Conservation (phyloP, 2,797 vertebrate genomes). For the Kryptopterus vitreolus region DNA sequence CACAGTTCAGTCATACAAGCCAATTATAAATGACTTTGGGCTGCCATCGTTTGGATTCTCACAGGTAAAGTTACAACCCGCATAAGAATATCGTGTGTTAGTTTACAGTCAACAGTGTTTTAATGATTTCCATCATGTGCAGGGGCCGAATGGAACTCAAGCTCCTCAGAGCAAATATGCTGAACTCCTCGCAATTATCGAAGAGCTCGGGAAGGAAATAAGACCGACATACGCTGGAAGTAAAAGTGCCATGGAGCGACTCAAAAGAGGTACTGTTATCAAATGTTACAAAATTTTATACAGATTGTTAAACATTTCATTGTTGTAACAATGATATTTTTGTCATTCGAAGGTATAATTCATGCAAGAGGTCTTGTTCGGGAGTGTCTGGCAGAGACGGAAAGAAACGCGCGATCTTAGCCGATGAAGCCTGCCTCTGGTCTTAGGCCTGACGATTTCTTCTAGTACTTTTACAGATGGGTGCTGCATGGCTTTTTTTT, state of each 20-base stretch:
- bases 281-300: not conserved
- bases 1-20: constrained; percentile 84
- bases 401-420: constrained; percentile 94
- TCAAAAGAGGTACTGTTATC: constrained; percentile 86
- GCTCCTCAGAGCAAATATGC: constrained; percentile 98
- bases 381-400: constrained; percentile 97
- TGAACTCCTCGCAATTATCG: constrained; percentile 96
- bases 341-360: constrained; percentile 84
- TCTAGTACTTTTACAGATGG: constrained; percentile 48
- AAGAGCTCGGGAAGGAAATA: constrained; percentile 98
- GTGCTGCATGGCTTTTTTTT: constrained; percentile 69
- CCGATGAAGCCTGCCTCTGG: constrained; percentile 52
- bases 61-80: constrained; percentile 72
- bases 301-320: not conserved
- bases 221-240: constrained; percentile 96
- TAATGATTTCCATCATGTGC: not conserved
- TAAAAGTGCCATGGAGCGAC: constrained; percentile 98
- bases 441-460: constrained; percentile 49
- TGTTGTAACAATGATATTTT: not conserved
- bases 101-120: not conserved
- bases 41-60: constrained; percentile 94
- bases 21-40: constrained; percentile 94
- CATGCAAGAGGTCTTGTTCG: constrained; percentile 94
- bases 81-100: not conserved
- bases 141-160: constrained; percentile 90